These are phyloP conservation scores for Sebastes diploproa DNA, from an alignment of 2,797 vertebrate genomes.

Conservation along the genomic window DNA sequence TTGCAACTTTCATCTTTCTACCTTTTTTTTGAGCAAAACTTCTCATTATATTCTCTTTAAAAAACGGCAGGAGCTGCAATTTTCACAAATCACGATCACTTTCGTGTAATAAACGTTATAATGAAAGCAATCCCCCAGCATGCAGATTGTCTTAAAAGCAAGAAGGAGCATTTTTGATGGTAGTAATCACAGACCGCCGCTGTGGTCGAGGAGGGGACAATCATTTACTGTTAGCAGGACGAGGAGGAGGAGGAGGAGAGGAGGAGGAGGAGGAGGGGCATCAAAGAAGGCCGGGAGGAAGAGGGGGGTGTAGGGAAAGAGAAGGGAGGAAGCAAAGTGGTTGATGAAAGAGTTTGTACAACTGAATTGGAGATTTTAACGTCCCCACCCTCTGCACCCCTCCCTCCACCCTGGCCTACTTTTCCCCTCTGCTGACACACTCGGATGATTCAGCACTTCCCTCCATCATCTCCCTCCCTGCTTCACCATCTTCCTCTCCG, in stretches of 20 bases:
- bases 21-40: background rate
- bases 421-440: slow-evolving; percentile 54
- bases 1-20: background rate
- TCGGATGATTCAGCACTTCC: slow-evolving; percentile 66
- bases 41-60: slow-evolving; percentile 7
- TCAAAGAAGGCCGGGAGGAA: slow-evolving; percentile 48
- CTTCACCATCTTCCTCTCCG: background rate
- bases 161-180: slow-evolving; percentile 10
- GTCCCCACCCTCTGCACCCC: slow-evolving; percentile 31
- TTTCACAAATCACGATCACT: slow-evolving; percentile 34
- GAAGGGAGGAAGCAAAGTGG: slow-evolving; percentile 59
- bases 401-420: slow-evolving; percentile 64
- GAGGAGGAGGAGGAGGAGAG: slow-evolving; percentile 22
- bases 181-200: slow-evolving; percentile 52
- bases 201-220: slow-evolving; percentile 51
- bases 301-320: slow-evolving; percentile 22
- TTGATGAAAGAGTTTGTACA: slow-evolving; percentile 65
- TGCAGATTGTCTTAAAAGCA: slow-evolving; percentile 4
- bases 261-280: slow-evolving; percentile 18
- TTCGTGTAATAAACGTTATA: slow-evolving; percentile 18
- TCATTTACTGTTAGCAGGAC: slow-evolving; percentile 53
- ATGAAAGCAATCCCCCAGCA: slow-evolving; percentile 2
- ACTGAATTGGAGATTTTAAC: slow-evolving; percentile 55
- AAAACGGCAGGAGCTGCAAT: slow-evolving; percentile 15
- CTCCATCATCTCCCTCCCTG: slow-evolving; percentile 10